Evolutionary conservation across 2,888 invertebrate genomes (phyloP).

Genomic region (Lithophane socia): DNA sequence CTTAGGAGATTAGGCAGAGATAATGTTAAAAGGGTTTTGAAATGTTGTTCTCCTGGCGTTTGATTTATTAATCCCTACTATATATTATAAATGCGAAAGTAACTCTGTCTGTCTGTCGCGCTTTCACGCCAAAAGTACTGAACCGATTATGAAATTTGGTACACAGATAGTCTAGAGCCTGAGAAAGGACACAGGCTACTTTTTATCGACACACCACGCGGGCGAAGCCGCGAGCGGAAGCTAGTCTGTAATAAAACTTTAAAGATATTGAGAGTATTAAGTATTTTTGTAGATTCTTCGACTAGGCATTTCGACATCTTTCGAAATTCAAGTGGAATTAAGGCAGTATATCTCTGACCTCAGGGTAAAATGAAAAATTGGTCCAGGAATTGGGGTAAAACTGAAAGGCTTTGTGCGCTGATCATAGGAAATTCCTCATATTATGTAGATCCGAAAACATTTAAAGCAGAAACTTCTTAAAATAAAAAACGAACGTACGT

Average conservation of each 20-base stretch:
- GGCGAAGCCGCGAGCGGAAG: no score
- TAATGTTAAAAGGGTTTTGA: slow-evolving; percentile 41
- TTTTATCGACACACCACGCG: no score
- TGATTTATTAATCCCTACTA: slow-evolving; percentile 9
- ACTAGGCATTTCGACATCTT: not conserved
- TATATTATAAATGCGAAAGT: no score
- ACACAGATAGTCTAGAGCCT: no score
- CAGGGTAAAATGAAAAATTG: not conserved
- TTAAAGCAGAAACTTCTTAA: not conserved
- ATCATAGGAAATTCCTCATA: not conserved
- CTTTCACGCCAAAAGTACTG: no score
- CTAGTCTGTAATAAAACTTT: slow-evolving; percentile 1
- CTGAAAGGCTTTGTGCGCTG: not conserved
- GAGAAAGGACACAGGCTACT: no score
- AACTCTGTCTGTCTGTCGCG: no score
- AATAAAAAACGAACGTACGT: not conserved
- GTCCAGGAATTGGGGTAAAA: not conserved
- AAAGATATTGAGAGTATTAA: not conserved
- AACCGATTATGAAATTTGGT: no score
- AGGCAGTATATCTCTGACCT: no score
- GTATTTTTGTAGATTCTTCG: not conserved
- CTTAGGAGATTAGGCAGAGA: slow-evolving; percentile 25
- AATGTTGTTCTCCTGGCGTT: slow-evolving; percentile 21
- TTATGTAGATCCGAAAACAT: not conserved
- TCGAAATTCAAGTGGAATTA: not conserved